Base-by-base conservation (phyloP, 2,888 invertebrate genomes). In the Brassicogethes aeneus region DNA sequence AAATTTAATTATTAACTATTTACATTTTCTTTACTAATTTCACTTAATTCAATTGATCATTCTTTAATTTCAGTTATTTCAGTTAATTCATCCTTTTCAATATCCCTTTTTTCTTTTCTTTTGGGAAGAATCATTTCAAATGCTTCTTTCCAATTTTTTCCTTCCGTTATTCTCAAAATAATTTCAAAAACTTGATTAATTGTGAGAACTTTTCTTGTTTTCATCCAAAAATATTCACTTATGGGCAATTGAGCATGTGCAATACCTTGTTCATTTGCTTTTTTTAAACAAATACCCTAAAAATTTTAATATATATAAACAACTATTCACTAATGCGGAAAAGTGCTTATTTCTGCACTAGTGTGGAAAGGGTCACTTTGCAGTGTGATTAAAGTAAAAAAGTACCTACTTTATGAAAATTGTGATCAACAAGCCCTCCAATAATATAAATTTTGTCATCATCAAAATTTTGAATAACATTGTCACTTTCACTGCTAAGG, bases 401-500 rank as follows among this genome's bases (percentile, higher is more conserved):
- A 14, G 15, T 40, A 46, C 47, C 53, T 63, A 81, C 88, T 75
- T 96, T 97, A 53, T 94, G 86, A 53, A 85, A 78, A 70, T 99
- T 99, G 64, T 99, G 97, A 70, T 99, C 99, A 0, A 99, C 94
- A 34, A 99, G 71, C 16, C 96, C 99, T 31, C 99, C 99, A 64
- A 99, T 96, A 37, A 99, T 80, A 61, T 97, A 99, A 34, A 83
- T 77, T 60, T 84, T 84, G 46, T 82, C 76, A 15, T 84, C 77
- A 53, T 88, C 82, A 55, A 94, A 72, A 39, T 68, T 65, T 41
- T 79, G 76, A 48, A 97, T 75, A 3, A 91, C 69, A 70, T 90
- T 91, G 35, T 89, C 84, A 10, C 96, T 96, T 66, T 99, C 97
- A 66, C 94, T 92, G 2, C 88, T 86, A 50, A 99, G 73, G 69